Conservation (phyloP, 2,888 invertebrate species). For the Eumacrocentrus americanus region DNA sequence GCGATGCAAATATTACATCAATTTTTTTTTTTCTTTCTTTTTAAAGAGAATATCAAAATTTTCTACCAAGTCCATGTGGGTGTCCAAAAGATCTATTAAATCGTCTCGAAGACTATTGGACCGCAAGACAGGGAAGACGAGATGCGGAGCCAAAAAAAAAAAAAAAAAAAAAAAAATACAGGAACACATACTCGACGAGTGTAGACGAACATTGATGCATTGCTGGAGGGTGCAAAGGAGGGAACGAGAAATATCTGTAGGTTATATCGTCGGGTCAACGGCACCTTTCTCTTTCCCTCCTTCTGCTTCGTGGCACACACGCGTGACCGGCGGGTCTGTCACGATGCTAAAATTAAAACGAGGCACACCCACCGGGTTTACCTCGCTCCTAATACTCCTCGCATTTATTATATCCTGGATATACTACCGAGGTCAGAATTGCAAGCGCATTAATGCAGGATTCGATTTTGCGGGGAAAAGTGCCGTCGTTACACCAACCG, state of each 20-base stretch:
- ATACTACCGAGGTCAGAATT: neutral
- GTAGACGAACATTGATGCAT: constrained; percentile 50
- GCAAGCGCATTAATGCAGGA: neutral
- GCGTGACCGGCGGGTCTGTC: constrained; percentile 37
- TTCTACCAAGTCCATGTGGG: too few relatives aligned
- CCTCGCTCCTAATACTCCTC: constrained; percentile 1
- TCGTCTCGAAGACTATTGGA: neutral
- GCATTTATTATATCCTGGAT: constrained; percentile 2
- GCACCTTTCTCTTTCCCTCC: constrained; percentile 38
- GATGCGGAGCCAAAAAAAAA: neutral
- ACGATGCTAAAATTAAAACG: constrained; percentile 58
- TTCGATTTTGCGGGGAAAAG: neutral
- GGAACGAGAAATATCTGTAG: constrained; percentile 50
- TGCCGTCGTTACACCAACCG: neutral
- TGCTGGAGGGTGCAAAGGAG: constrained; percentile 25
- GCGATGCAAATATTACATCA: too few relatives aligned
- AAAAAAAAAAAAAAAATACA: neutral
- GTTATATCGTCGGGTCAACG: constrained; percentile 56
- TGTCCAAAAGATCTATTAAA: neutral
- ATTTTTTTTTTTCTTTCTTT: too few relatives aligned
- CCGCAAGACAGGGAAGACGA: neutral
- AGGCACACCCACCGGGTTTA: constrained; percentile 43
- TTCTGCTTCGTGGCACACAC: constrained; percentile 19
- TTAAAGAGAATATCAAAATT: too few relatives aligned
- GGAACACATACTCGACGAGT: constrained; percentile 4